Evolutionary conservation across 2,888 invertebrate genomes (phyloP), one percentile per base, ranked within the genome.

Genomic region (Mimachlamys varia): DNA sequence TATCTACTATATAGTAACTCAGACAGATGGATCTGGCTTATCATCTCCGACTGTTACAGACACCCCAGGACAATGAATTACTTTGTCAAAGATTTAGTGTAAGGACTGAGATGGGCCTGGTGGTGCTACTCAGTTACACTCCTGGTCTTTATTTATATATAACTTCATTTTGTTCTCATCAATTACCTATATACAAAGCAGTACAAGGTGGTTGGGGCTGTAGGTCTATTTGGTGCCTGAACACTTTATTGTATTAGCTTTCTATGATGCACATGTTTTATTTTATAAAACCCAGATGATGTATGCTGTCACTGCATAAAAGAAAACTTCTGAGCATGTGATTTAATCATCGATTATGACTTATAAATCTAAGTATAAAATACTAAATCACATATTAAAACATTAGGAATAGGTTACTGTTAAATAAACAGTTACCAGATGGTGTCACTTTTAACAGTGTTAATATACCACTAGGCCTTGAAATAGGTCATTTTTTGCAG

Each of bases 31-130:
- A 53, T 53, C 22, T 58, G 22, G 58, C 58, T 58, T 58, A 58
- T 58, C 58, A 58, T 19, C 58, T 58, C 58, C 22, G 19, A 44
- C 44, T 44, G 44, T 44, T 44, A 7, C 44, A 44, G 44, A n/a
- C 58, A 58, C 58, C 58, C 58, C 58, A 58, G 58, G 53, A 22
- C 58, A 58, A 58, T 58, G 22, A 58, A 58, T 58, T n/a, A 58
- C 58, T n/a, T 58, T 58, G 58, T 58, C 58, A 58, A 58, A 58
- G 22, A n/a, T 58, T 58, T 58, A 58, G 58, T 58, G n/a, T 58
- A n/a, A 58, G n/a, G n/a, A 58, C n/a, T 19, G 58, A 58, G 58
- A 22, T 19, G 22, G 58, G 58, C 58, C 2, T 22, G 58, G 58
- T 58, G n/a, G 58, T 58, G 19, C n/a, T 58, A 58, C 22, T 58